These are phyloP conservation scores for Chloroceryle inda DNA, from an alignment of 2,797 vertebrate genomes.

Conservation along the genomic window DNA sequence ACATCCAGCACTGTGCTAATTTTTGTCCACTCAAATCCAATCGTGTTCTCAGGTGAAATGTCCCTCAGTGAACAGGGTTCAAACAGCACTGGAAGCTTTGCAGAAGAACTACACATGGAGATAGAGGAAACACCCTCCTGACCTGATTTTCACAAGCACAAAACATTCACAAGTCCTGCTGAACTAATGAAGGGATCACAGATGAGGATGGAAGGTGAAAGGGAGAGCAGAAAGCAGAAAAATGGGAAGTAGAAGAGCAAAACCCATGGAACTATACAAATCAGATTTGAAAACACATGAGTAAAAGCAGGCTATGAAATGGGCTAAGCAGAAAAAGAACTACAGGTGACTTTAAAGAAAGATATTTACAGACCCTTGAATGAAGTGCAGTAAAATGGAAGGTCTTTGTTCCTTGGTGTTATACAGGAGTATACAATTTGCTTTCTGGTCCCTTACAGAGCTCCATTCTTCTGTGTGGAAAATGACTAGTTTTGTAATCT, in stretches of 20 bases:
- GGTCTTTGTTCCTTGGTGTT: neutral
- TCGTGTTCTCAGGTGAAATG: neutral
- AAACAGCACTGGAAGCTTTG: neutral
- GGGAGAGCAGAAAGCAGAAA: neutral
- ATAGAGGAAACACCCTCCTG: neutral
- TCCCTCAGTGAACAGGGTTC: neutral
- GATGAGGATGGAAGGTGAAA: neutral
- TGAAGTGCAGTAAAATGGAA: neutral
- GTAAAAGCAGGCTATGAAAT: neutral
- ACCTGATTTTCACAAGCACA: neutral
- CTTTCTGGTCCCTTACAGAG: neutral
- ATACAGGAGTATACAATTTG: neutral
- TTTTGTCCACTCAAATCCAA: neutral
- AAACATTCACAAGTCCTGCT: neutral
- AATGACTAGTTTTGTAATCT: neutral
- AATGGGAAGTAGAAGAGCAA: neutral
- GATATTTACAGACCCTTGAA: neutral
- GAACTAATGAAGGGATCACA: neutral
- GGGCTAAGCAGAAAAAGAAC: neutral
- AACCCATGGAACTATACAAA: neutral
- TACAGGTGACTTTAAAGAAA: neutral
- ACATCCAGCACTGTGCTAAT: neutral
- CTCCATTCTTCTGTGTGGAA: neutral
- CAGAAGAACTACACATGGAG: neutral
- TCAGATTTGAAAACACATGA: neutral